Evolutionary conservation across 2,888 invertebrate species (phyloP), one percentile per base, ranked within the genome.

Genomic region (Xylocampa areola): DNA sequence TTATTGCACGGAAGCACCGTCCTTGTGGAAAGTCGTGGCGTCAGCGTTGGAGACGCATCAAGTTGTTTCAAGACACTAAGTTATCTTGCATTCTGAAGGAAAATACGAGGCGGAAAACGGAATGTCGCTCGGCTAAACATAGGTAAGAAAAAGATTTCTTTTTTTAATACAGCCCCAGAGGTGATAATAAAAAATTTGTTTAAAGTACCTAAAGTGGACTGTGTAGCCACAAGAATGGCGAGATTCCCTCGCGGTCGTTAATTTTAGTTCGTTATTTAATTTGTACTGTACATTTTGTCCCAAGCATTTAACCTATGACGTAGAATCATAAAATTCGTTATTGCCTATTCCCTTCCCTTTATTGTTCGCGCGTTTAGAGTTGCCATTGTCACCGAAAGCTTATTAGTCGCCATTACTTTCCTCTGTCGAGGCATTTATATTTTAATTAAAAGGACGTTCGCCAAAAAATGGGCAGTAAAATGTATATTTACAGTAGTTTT

Each of bases 381-480:
- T 76, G 67, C 72, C 76, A 70, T 73, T 75, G 75, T 75, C 74
- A 73, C 67, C 65, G 49, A 77, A 79, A 79, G 82, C 83, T 86
- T 85, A 86, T 85, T 86, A 84, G 79, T 71, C 65, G 75, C 79
- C 79, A 82, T 83, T 85, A 81, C 79, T 80, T 77, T 76, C 69
- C 79, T 73, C 77, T 76, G 77, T 73, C 77, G 68, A 63, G 76
- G 62, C 76, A 63, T 69, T 74, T 72, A 67, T 72, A 64, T 69
- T 74, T 74, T 69, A 74, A 74, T 74, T 74, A 74, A 69, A n/a
- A 69, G 47, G 29, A 14, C 44, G 17, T 49, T 43, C 45, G 41
- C 57, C 40, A 54, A 73, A 73, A 68, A 66, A 60, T 44, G 8
- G 37, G 36, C 30, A 41, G 39, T 51, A 29, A 54, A 59, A 52